Evolutionary conservation across 2,113 vertebrate genomes (phyloP), one percentile per base, ranked within the genome.

Genomic region (Xyrauchen texanus): DNA sequence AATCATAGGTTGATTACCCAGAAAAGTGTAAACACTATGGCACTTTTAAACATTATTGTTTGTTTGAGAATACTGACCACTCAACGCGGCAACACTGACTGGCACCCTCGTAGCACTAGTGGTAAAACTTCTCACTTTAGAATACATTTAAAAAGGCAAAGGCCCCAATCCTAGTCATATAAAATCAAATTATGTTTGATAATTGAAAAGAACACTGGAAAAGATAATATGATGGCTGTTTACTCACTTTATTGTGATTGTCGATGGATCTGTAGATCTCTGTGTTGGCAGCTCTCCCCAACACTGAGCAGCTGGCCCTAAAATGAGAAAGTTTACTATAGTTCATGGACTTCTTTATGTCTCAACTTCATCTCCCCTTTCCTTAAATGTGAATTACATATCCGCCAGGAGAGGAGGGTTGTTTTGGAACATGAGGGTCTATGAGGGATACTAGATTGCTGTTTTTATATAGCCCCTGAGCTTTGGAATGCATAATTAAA

Each of bases 251-350:
- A 88, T 83, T 93, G 86, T 95, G 92, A 61, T 92, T 91, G 78
- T 93, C 88, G 78, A 95, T 61, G 6, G 94, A 90, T 85, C 92
- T 89, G 89, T 95, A 95, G 49, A 95, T 94, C 87, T 95, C 94
- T 1, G 94, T 95, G 83, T 95, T 94, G 80, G 92, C 92, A 10
- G 94, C 94, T 60, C 91, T 89, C 68, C 94, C 94, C 45, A 95
- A 86, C 16, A 94, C 93, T 45, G 93, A 91, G 81, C 94, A 95
- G 49, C 90, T 88, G 61, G 91, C 91, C 88, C 94, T 95, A 84
- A 82, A 68, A 81, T 86, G 73, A 82, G 53, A 72, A 68, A 75
- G 42, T 68, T 74, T 57, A 77, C 49, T 49, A 47, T 76, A 21
- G 53, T 68, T 76, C 55, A 67, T 63, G 51, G 34, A 70, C 12